Percentiles rank a stretch among this genome's conserved stretches.
These are phyloP conservation scores for Clarias laeviceps DNA, from an alignment of 2,797 vertebrate genomes.

Conservation along the genomic window DNA sequence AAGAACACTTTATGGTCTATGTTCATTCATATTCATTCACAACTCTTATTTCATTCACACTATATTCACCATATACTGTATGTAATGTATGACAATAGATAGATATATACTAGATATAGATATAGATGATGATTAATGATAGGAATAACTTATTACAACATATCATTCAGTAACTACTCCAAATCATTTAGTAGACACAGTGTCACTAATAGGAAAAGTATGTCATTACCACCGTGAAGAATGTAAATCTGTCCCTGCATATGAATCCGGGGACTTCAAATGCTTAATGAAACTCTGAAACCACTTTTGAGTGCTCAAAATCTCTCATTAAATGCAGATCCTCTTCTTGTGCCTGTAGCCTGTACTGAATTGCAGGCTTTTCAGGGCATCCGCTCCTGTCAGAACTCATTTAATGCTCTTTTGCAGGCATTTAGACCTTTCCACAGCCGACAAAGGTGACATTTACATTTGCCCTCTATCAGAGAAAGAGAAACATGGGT, in stretches of 20 bases:
- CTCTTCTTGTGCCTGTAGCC: slow-evolving; percentile 37
- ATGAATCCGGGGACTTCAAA: slow-evolving; percentile 16
- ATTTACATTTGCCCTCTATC: slow-evolving; percentile 81
- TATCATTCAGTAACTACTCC: not conserved
- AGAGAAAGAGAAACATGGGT: slow-evolving; percentile 65
- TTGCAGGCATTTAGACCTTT: slow-evolving; percentile 66
- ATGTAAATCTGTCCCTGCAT: slow-evolving; percentile 29
- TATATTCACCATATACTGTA: too few species aligned
- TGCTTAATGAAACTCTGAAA: slow-evolving; percentile 24
- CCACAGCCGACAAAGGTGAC: slow-evolving; percentile 70
- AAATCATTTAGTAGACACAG: too few species aligned
- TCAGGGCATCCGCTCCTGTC: slow-evolving; percentile 63
- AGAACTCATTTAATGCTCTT: slow-evolving; percentile 67
- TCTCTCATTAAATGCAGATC: slow-evolving; percentile 40
- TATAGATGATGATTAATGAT: not conserved
- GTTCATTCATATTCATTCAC: not conserved
- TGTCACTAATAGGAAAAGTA: slow-evolving; percentile 21
- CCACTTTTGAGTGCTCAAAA: not conserved
- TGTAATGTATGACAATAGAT: too few species aligned
- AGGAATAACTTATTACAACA: too few species aligned
- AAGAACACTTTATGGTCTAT: not conserved
- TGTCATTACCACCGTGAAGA: slow-evolving; percentile 26
- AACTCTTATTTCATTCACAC: not conserved
- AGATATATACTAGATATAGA: too few species aligned
- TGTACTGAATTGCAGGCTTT: slow-evolving; percentile 37